phyloP scores from a whole-genome alignment of 2,888 invertebrate species.

The Latheticus oryzae region DNA sequence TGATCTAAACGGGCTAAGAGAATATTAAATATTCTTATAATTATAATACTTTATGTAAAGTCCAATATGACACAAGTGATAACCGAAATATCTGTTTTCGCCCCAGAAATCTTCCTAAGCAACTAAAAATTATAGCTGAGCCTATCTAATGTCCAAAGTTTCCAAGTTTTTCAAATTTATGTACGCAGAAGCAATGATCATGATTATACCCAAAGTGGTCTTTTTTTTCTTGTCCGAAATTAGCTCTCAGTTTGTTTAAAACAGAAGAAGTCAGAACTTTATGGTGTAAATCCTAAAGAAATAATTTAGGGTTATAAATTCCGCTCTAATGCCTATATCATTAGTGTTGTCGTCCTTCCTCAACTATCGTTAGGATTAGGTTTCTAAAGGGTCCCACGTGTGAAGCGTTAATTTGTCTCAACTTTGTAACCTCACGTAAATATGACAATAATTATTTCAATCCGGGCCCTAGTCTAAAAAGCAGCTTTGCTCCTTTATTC shows the following conservation, averaged over 20 bases:
- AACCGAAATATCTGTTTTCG: too few relatives aligned
- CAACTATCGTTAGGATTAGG: slow-evolving; percentile 42
- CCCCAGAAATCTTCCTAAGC: neutral
- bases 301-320: slow-evolving; percentile 25
- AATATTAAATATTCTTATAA: too few relatives aligned
- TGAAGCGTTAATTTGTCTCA: slow-evolving; percentile 45
- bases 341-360: slow-evolving; percentile 20
- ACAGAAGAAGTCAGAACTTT: too few relatives aligned
- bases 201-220: slow-evolving; percentile 18
- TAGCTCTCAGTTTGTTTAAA: slow-evolving; percentile 12
- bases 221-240: slow-evolving; percentile 6
- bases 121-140: slow-evolving; percentile 19
- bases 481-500: slow-evolving; percentile 15
- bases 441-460: slow-evolving; percentile 42
- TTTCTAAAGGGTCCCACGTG: slow-evolving; percentile 47
- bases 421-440: slow-evolving; percentile 20
- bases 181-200: slow-evolving; percentile 13
- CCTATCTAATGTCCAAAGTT: slow-evolving; percentile 24
- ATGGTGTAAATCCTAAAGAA: too few relatives aligned
- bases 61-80: too few relatives aligned
- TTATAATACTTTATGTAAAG: too few relatives aligned
- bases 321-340: slow-evolving; percentile 33
- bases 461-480: slow-evolving; percentile 26
- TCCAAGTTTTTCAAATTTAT: slow-evolving; percentile 16
- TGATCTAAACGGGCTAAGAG: too few relatives aligned